Evolutionary conservation across 2,797 vertebrate species (phyloP), one percentile per base, ranked within the genome.

Genomic region (Coregonus suidteri): DNA sequence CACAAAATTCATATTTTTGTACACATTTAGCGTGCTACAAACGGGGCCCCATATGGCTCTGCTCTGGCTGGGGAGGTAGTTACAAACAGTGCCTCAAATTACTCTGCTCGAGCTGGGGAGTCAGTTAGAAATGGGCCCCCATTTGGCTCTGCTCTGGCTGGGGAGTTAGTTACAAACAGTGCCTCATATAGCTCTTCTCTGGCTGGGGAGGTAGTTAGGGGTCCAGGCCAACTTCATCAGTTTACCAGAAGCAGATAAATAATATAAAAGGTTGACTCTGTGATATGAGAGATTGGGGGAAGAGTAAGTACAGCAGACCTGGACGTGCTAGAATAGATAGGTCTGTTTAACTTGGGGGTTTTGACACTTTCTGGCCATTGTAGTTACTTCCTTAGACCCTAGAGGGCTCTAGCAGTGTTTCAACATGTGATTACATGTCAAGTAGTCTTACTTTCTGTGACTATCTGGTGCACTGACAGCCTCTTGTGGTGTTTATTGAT

Each of bases 211-310:
- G 52, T 71, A 18, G 71, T 77, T 62, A 18, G 64, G 52, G 37
- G 53, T 68, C 73, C 64, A 73, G 73, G 74, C 77, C 62, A 69
- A 80, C 74, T 81, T 71, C 59, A 69, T 79, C 54, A 66, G 34
- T 52, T 67, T 54, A 37, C 30, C 18, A 34, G 30, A 65, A 25
- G 54, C 11, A 51, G 3, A 14, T 14, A 69, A 59, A 25, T 37
- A 78, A 64, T 9, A 25, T 20, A 64, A 25, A n/a, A n/a, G 59
- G 6, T 14, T 34, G 30, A 31, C 25, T 14, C 20, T 30, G 13
- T 34, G 30, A 14, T 9, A 66, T 56, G 16, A 56, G 54, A 56
- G 54, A 5, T 56, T 18, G 16, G 14, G 18, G 54, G 16, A 56
- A 16, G 54, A n/a, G 16, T 56, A 16, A 1, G 6, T n/a, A 2